A percentile compares a stretch with the other conserved stretches of the same genome.
These are phyloP conservation scores for Arothron firmamentum DNA, from an alignment of 2,113 vertebrate species.

Conservation along the genomic window DNA sequence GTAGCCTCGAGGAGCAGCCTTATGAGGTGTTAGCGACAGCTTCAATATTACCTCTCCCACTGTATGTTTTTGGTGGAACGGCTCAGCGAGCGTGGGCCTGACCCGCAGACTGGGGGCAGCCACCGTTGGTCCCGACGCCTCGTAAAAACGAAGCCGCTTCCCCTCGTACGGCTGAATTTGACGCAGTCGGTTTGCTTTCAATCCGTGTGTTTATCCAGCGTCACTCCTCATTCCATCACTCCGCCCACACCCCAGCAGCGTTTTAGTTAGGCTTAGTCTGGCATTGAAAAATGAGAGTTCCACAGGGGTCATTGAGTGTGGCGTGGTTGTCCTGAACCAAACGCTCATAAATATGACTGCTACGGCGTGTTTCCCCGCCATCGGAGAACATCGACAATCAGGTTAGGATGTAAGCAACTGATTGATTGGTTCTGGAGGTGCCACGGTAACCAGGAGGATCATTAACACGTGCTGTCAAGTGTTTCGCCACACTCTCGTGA, in stretches of 20 bases:
- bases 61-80: constrained; percentile 28
- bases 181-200: constrained; percentile 9
- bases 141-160: background rate
- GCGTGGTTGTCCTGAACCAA: constrained; percentile 12
- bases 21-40: constrained; percentile 37
- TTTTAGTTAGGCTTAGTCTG: constrained; percentile 42
- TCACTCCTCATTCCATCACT: constrained; percentile 23
- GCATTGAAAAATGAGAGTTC: constrained; percentile 54
- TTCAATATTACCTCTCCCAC: constrained; percentile 29
- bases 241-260: constrained; percentile 13
- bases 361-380: constrained; percentile 43
- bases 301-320: constrained; percentile 28
- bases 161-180: constrained; percentile 15
- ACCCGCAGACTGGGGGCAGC: constrained; percentile 15
- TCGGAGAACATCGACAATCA: constrained; percentile 34
- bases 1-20: constrained; percentile 12
- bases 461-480: constrained; percentile 44
- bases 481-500: constrained; percentile 25
- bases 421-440: constrained; percentile 60
- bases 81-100: constrained; percentile 17
- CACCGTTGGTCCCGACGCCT: constrained; percentile 21
- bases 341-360: constrained; percentile 51
- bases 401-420: constrained; percentile 38
- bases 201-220: constrained; percentile 44
- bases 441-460: constrained; percentile 40